Evolutionary conservation across 1,140 invertebrate species (phyloP).

Genomic region (Drosophila sproati): DNA sequence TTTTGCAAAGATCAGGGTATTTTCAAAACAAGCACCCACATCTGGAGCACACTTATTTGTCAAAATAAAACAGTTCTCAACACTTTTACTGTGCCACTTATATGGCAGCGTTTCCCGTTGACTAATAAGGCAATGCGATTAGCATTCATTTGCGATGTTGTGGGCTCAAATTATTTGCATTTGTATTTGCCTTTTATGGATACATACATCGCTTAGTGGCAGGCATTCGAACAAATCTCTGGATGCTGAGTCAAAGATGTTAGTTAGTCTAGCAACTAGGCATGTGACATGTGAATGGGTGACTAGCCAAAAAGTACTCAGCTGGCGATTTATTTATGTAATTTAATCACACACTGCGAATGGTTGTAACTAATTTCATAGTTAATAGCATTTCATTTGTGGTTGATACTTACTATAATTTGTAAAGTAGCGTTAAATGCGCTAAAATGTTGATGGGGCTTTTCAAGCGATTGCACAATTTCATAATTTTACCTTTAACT

Average conservation of each 20-base stretch:
- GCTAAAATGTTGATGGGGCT: conserved; percentile 12
- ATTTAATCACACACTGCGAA: conserved; percentile 38
- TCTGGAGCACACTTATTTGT: conserved; percentile 15
- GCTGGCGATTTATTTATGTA: conserved; percentile 25
- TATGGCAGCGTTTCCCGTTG: conserved; percentile 1
- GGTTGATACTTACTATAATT: conserved; percentile 3
- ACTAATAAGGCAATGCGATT: conserved; percentile 44
- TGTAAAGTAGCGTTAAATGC: conserved; percentile 1
- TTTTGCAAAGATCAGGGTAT: conserved; percentile 9
- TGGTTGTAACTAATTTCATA: conserved; percentile 25
- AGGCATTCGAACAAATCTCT: conserved; percentile 12
- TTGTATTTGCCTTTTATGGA: conserved; percentile 37
- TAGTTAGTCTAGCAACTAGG: conserved; percentile 14
- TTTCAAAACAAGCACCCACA: background rate
- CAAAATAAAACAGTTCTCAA: background rate
- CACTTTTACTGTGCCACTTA: conserved; percentile 22
- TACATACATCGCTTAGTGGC: conserved; percentile 19
- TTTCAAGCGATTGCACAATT: conserved; percentile 49
- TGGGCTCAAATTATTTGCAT: conserved; percentile 32
- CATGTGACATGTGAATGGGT: conserved; percentile 25
- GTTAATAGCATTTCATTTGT: conserved; percentile 29
- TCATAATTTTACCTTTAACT: conserved; percentile 32
- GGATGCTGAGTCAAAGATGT: conserved; percentile 13
- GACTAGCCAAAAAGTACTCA: conserved; percentile 18
- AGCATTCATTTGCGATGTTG: conserved; percentile 40